phyloP scores from a whole-genome alignment of 2,888 invertebrate species.

The Clitarchus hookeri region DNA sequence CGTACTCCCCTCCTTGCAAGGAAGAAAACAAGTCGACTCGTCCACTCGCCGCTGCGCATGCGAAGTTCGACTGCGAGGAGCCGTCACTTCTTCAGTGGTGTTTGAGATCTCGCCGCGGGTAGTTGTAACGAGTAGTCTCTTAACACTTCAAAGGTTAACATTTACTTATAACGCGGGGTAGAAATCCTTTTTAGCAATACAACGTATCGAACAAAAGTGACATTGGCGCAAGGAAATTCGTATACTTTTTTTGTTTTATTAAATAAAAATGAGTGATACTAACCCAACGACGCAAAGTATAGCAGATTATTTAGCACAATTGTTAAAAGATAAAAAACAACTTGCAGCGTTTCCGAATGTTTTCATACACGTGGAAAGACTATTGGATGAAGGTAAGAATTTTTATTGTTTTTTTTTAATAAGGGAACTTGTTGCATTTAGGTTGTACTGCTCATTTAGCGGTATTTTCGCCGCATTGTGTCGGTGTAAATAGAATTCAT shows the following conservation, averaged over 20 bases:
- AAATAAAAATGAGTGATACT: slow-evolving; percentile 44
- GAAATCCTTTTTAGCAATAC: neutral
- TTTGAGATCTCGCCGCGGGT: slow-evolving; percentile 37
- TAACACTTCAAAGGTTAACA: slow-evolving; percentile 29
- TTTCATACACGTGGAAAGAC: slow-evolving; percentile 98
- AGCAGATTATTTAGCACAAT: slow-evolving; percentile 99
- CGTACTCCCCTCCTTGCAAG: slow-evolving; percentile 32
- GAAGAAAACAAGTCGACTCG: slow-evolving; percentile 33
- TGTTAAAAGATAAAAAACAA: slow-evolving; percentile 99
- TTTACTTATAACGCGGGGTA: slow-evolving; percentile 28
- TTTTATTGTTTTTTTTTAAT: neutral
- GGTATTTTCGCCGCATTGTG: too few relatives aligned
- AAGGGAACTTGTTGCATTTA: neutral
- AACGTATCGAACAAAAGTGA: slow-evolving; percentile 23
- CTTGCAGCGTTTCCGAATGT: slow-evolving; percentile 99
- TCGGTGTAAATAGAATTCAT: too few relatives aligned
- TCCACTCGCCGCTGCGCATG: slow-evolving; percentile 36
- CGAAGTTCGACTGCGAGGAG: slow-evolving; percentile 29
- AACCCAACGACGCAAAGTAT: slow-evolving; percentile 86
- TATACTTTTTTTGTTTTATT: neutral
- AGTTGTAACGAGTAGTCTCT: slow-evolving; percentile 26
- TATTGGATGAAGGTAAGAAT: slow-evolving; percentile 95
- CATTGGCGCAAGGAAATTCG: slow-evolving; percentile 6
- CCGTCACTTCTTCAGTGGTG: slow-evolving; percentile 37
- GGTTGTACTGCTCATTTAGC: too few relatives aligned